Evolutionary conservation across 2,113 vertebrate genomes (phyloP).

Genomic region (Carettochelys insculpta): DNA sequence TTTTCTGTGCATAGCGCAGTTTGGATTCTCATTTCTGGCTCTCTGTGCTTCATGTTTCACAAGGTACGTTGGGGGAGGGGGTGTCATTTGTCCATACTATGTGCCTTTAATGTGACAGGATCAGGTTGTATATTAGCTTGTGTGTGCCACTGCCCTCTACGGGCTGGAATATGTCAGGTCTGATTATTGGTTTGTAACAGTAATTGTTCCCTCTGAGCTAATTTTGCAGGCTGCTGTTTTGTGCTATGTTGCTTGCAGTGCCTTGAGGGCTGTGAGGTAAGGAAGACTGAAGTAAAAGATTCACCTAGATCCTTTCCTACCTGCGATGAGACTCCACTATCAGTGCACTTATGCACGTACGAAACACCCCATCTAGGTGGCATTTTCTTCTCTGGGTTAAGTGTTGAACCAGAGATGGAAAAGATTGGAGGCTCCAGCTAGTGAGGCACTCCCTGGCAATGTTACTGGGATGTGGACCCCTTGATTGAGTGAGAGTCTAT

Average conservation of each 20-base stretch:
- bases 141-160: background rate
- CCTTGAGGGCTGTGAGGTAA: conserved; percentile 37
- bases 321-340: background rate
- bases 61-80: background rate
- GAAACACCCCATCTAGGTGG: too few relatives aligned
- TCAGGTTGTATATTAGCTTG: background rate
- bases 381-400: background rate
- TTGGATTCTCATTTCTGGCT: background rate
- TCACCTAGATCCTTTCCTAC: background rate
- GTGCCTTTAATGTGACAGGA: background rate
- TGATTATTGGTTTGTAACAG: background rate
- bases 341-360: too few relatives aligned
- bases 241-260: conserved; percentile 30
- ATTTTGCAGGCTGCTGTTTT: background rate
- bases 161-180: background rate
- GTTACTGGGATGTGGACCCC: too few relatives aligned
- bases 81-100: background rate
- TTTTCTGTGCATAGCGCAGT: background rate
- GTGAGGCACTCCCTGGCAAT: too few relatives aligned
- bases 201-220: background rate
- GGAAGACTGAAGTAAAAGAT: background rate
- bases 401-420: too few relatives aligned
- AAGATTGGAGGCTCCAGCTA: too few relatives aligned
- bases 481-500: too few relatives aligned
- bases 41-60: background rate